Evolutionary conservation across 53 echinoderm and acorn worm species (phyloP).

Genomic region (Patiria pectinifera): DNA sequence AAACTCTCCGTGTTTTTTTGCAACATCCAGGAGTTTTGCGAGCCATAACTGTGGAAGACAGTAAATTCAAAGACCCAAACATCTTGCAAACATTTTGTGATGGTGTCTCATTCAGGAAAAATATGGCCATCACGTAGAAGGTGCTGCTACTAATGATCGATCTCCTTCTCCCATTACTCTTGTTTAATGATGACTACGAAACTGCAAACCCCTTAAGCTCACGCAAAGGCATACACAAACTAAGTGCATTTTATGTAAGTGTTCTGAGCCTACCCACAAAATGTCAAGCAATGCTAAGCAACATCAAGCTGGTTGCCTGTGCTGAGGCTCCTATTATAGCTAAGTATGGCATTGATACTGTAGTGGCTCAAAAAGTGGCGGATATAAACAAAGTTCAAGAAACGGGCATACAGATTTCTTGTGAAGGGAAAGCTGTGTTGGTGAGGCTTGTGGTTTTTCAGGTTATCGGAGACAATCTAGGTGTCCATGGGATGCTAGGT

Average conservation of each 20-base stretch:
- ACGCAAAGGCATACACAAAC: constrained; percentile 34
- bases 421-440: neutral
- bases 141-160: neutral
- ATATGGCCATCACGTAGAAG: too few species aligned
- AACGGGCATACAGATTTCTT: constrained; percentile 22
- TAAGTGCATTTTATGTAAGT: constrained; percentile 31
- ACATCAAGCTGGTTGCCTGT: constrained; percentile 67
- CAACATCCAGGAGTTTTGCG: constrained; percentile 41
- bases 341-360: constrained; percentile 75
- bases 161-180: neutral
- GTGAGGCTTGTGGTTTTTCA: constrained; percentile 40
- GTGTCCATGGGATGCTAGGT: constrained; percentile 25
- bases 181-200: constrained; percentile 67
- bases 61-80: neutral
- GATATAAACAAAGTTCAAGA: constrained; percentile 54
- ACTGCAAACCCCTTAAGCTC: constrained; percentile 67
- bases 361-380: constrained; percentile 36
- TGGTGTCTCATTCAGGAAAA: constrained; percentile 26
- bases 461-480: constrained; percentile 49
- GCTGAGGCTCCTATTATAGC: constrained; percentile 28
- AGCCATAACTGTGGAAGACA: neutral
- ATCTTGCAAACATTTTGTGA: constrained; percentile 32
- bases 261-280: constrained; percentile 10
- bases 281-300: constrained; percentile 21
- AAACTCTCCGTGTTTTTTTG: neutral